phyloP scores from a whole-genome alignment of 92 coral and sea anemone species.

The Porites lobata region DNA sequence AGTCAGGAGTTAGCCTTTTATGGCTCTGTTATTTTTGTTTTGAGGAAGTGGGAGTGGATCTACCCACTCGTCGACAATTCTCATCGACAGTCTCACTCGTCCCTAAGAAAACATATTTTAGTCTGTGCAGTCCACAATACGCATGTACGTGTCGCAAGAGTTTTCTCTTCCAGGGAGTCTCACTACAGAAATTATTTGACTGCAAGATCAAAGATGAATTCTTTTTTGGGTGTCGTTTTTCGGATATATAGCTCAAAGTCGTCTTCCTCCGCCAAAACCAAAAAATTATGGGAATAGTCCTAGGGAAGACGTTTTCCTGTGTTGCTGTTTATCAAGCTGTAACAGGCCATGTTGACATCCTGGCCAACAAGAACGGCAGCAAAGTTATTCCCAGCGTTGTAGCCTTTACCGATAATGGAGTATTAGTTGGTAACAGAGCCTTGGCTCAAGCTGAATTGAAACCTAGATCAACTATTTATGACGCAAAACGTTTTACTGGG shows the following conservation, averaged over 20 bases:
- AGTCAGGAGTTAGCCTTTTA: too few species aligned
- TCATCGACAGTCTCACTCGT: not conserved
- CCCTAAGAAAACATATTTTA: constrained; percentile 20
- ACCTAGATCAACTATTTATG: constrained; percentile 92
- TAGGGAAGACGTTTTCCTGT: constrained; percentile 97
- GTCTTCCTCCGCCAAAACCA: constrained; percentile 99
- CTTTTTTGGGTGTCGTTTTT: constrained; percentile 87
- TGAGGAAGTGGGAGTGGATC: too few species aligned
- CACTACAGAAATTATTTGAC: not conserved
- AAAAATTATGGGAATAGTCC: constrained; percentile 93
- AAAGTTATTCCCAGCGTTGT: constrained; percentile 98
- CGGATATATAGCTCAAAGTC: constrained; percentile 98
- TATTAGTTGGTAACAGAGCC: constrained; percentile 91
- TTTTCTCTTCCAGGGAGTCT: constrained; percentile 50
- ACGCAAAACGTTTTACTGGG: constrained; percentile 94
- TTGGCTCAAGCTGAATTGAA: constrained; percentile 91
- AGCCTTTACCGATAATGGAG: constrained; percentile 87
- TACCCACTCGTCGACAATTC: constrained; percentile 5
- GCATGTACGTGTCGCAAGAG: constrained; percentile 88
- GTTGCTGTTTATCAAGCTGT: constrained; percentile 95
- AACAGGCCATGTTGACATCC: constrained; percentile 91
- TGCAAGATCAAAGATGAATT: constrained; percentile 72
- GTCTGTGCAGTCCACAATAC: constrained; percentile 80
- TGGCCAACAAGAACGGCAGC: constrained; percentile 82
- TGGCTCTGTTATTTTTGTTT: too few species aligned